Base-by-base conservation (phyloP, 2,113 vertebrate genomes). In the Suricata suricatta region DNA sequence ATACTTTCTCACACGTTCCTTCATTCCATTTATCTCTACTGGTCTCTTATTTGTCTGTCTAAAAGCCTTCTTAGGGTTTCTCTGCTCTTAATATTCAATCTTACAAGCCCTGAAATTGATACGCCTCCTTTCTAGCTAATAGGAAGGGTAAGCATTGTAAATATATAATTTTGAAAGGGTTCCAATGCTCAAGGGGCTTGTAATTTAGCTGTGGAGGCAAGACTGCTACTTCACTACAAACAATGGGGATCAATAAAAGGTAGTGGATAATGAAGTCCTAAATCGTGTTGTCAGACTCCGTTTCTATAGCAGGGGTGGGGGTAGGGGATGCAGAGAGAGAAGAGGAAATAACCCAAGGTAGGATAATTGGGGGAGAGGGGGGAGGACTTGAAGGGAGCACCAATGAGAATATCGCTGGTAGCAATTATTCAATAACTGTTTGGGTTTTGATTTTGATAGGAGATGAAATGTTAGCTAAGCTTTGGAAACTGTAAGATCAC, bases 41-140 rank as follows among this genome's bases (percentile, higher is more conserved):
- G 7, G 23, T 54, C 54, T 92, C 93, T 87, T 57, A 82, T 13
- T 92, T 80, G 64, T 57, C 92, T 87, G 60, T 79, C 90, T 84
- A 63, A 89, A 96, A 41, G 50, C 52, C 79, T 86, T 83, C 79
- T 74, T 89, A 27, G 68, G 23, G 88, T 93, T 83, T 76, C 77
- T 71, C 82, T 74, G 11, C 33, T 82, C 35, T 93, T 96, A 87
- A 74, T 47, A 92, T 69, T 92, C 95, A 95, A 35, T 81, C 81
- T 72, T 35, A 23, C n/a, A 57, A 85, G 19, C 11, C 29, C 64
- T 80, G 83, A 38, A 54, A 95, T 52, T 54, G 52, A 7, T 31
- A 25, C 5, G 0, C 88, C 86, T 88, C 63, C 50, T 83, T 85
- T 86, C 47, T 63, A 35, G 74, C 33, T 92, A 94, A 82, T 15